These are phyloP conservation scores for Eolophus roseicapilla DNA, from an alignment of 2,113 vertebrate genomes.

Conservation along the genomic window DNA sequence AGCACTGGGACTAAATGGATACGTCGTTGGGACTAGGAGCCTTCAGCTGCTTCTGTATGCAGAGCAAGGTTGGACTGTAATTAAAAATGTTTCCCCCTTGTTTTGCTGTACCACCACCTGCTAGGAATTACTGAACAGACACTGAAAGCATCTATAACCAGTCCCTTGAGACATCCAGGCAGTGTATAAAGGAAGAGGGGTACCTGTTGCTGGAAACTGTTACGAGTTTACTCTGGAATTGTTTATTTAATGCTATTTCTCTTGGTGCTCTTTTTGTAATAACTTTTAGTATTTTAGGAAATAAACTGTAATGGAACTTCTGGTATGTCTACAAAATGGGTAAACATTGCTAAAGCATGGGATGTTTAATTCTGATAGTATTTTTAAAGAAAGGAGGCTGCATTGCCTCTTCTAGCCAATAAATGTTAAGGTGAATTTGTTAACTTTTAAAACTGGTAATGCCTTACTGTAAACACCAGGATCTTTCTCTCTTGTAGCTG, in stretches of 20 bases:
- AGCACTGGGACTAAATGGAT: neutral
- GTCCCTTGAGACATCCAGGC: neutral
- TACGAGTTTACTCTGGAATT: neutral
- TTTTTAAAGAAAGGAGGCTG: neutral
- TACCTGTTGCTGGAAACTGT: neutral
- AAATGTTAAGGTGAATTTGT: neutral
- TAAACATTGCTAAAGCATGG: neutral
- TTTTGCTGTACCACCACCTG: neutral
- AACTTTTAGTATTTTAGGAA: neutral
- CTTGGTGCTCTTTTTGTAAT: neutral
- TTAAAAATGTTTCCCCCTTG: neutral
- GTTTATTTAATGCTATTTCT: neutral
- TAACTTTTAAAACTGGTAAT: neutral
- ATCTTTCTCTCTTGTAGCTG: slow-evolving; percentile 53
- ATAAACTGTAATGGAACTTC: neutral
- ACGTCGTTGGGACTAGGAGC: neutral
- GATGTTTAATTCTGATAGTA: neutral
- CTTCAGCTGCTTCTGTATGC: neutral
- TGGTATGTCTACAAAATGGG: neutral
- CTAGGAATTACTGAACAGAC: neutral
- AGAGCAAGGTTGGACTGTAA: neutral
- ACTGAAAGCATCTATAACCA: neutral
- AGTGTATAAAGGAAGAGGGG: neutral
- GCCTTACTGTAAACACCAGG: neutral
- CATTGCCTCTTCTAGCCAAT: neutral